phyloP scores from a whole-genome alignment of 2,888 invertebrate genomes.

The Drosophila monieri region DNA sequence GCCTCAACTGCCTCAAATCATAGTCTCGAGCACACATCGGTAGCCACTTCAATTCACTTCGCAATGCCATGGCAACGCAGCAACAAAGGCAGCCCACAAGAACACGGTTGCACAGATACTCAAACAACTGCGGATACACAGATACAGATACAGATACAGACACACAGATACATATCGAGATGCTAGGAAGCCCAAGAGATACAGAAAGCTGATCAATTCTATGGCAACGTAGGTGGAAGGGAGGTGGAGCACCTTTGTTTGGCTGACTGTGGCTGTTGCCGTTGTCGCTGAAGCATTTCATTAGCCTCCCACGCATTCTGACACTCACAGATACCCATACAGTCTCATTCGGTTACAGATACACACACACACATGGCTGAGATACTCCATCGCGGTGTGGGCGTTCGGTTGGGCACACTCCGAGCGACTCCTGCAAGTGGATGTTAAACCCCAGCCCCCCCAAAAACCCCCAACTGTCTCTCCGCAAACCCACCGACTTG shows the following conservation, averaged over 20 bases:
- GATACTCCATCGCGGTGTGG: conserved; percentile 59
- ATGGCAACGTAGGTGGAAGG: conserved; percentile 40
- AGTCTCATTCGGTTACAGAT: conserved; percentile 31
- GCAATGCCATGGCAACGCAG: conserved; percentile 41
- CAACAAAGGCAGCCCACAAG: conserved; percentile 35
- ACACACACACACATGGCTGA: conserved; percentile 11
- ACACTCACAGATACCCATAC: conserved; percentile 28
- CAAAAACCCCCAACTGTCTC: conserved; percentile 1
- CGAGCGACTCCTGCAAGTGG: conserved; percentile 42
- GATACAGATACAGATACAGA: conserved; percentile 8
- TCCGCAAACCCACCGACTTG: conserved; percentile 11
- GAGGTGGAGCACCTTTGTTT: conserved; percentile 13
- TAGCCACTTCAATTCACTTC: conserved; percentile 26
- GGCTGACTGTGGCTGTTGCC: conserved; percentile 29
- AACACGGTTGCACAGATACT: conserved; percentile 7
- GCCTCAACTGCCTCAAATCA: conserved; percentile 4
- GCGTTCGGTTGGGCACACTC: conserved; percentile 51
- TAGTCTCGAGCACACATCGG: conserved; percentile 27
- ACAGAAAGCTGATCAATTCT: conserved; percentile 61
- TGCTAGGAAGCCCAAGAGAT: conserved; percentile 18
- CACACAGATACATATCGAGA: conserved; percentile 16
- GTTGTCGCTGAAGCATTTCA: conserved; percentile 70
- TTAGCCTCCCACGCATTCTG: conserved; percentile 72
- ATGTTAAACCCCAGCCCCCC: conserved; percentile 11
- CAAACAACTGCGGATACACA: neutral